Percentiles rank a stretch among this genome's conserved stretches.
Evolutionary conservation across 2,113 vertebrate species (phyloP).

Genomic region (Noctilio leporinus): DNA sequence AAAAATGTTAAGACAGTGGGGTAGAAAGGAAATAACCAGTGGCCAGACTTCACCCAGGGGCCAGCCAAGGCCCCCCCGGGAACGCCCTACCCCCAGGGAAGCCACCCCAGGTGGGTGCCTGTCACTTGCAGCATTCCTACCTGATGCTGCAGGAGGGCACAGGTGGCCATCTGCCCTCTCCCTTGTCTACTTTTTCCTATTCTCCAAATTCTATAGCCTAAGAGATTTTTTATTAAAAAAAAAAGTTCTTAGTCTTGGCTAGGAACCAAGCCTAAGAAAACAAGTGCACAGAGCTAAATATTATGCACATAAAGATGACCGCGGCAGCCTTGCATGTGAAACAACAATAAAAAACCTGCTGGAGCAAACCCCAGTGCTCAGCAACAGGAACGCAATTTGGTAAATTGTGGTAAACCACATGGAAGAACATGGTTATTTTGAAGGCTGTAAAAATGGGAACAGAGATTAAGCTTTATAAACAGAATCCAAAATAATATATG

Average conservation of each 20-base stretch:
- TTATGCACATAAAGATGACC: not conserved
- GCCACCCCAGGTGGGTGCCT: not conserved
- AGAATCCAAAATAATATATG: not conserved
- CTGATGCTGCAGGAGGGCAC: not conserved
- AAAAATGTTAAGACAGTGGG: not conserved
- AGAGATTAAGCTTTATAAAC: not conserved
- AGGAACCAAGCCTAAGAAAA: not conserved
- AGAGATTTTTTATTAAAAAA: not conserved
- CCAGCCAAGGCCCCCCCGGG: not conserved
- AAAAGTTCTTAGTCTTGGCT: not conserved
- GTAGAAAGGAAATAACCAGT: not conserved
- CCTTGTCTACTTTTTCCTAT: not conserved
- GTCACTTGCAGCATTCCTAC: not conserved
- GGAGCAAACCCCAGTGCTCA: not conserved
- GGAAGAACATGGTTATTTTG: not conserved
- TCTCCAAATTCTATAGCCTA: not conserved
- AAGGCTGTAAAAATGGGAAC: not conserved
- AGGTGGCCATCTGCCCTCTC: not conserved
- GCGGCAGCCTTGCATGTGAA: not conserved
- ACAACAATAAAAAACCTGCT: not conserved
- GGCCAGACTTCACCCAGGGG: accelerated
- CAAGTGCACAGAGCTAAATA: not conserved
- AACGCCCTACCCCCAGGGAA: no score
- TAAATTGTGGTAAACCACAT: not conserved
- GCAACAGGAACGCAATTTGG: not conserved